Evolutionary conservation across 2,113 vertebrate species (phyloP).

Genomic region (Collichthys lucidus): DNA sequence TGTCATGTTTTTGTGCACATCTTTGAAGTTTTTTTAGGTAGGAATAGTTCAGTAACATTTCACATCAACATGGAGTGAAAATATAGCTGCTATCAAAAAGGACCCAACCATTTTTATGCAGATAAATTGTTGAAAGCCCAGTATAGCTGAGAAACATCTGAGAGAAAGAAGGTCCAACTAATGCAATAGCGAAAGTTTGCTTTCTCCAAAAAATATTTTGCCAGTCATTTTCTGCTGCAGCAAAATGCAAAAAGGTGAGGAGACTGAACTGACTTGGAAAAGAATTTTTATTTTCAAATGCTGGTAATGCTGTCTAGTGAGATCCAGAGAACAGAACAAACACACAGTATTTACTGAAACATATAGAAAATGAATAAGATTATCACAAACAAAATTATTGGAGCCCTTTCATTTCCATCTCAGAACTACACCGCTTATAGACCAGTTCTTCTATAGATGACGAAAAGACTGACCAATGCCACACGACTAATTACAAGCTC

Average conservation of each 20-base stretch:
- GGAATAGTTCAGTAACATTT: not conserved
- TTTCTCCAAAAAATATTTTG: not conserved
- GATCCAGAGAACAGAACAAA: slow-evolving; percentile 39
- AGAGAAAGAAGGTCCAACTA: not conserved
- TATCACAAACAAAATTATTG: slow-evolving; percentile 32
- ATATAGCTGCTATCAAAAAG: not conserved
- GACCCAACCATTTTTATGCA: not conserved
- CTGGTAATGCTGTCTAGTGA: slow-evolving; percentile 61
- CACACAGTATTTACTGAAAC: slow-evolving; percentile 35
- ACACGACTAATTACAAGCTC: not conserved
- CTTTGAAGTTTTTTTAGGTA: not conserved
- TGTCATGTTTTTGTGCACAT: not conserved
- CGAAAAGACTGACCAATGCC: slow-evolving; percentile 29
- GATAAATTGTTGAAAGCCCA: not conserved
- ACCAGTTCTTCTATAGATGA: slow-evolving; percentile 4
- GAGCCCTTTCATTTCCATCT: slow-evolving; percentile 69
- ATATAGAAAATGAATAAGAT: slow-evolving; percentile 34
- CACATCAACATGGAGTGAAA: not conserved
- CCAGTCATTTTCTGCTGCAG: not conserved
- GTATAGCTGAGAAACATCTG: not conserved
- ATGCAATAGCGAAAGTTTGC: not conserved
- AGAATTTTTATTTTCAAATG: slow-evolving; percentile 71
- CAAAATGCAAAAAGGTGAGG: not conserved
- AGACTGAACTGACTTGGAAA: slow-evolving; percentile 17
- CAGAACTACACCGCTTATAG: slow-evolving; percentile 42